phyloP scores from a whole-genome alignment of 2,888 invertebrate genomes.

The Hypsopygia costalis region DNA sequence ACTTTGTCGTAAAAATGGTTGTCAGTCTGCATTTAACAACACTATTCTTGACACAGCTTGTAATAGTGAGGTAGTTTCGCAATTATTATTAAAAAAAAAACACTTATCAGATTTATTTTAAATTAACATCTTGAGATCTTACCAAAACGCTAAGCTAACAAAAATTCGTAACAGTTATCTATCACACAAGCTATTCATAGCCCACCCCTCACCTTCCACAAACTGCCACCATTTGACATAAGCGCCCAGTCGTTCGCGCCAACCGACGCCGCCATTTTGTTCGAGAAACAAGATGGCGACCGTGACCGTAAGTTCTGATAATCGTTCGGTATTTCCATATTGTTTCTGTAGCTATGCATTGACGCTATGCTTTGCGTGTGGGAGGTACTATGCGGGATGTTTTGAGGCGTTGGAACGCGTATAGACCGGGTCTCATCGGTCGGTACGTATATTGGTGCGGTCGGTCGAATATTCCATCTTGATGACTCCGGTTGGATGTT shows the following conservation, averaged over 20 bases:
- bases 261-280: conserved; percentile 74
- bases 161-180: conserved; percentile 45
- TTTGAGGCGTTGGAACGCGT: conserved; percentile 63
- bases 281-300: conserved; percentile 78
- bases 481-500: conserved; percentile 69
- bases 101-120: too few relatives aligned
- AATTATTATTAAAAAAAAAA: too few relatives aligned
- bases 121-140: conserved; percentile 49
- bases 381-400: conserved; percentile 69
- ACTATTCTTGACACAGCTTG: too few relatives aligned
- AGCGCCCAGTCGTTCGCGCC: conserved; percentile 75
- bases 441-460: conserved; percentile 74
- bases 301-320: conserved; percentile 75
- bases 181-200: conserved; percentile 41
- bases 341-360: conserved; percentile 77
- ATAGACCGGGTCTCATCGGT: conserved; percentile 59
- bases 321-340: conserved; percentile 72
- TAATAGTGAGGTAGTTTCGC: too few relatives aligned
- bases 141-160: conserved; percentile 51
- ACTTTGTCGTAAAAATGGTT: too few relatives aligned
- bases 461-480: conserved; percentile 72
- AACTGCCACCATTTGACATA: conserved; percentile 62
- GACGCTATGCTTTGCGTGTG: conserved; percentile 77
- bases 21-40: too few relatives aligned
- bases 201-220: conserved; percentile 81